phyloP scores from a whole-genome alignment of 2,113 vertebrate genomes.

The Tapirus terrestris region DNA sequence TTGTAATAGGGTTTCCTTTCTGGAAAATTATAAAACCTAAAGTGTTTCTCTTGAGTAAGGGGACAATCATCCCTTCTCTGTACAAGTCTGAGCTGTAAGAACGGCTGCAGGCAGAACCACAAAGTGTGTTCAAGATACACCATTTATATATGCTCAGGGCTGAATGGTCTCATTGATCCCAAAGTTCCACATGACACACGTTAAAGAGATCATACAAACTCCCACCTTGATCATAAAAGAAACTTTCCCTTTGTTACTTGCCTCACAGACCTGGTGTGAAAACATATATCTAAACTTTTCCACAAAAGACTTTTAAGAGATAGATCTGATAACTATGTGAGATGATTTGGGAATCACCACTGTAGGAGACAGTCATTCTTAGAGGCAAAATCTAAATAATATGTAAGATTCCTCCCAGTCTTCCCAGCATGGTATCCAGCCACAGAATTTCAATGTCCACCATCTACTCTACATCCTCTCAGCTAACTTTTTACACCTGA shows the following conservation, averaged over 20 bases:
- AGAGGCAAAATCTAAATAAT: constrained; percentile 1
- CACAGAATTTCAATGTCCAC: not conserved
- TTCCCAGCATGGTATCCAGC: not conserved
- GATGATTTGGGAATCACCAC: not conserved
- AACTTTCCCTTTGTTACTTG: not conserved
- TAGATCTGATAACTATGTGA: not conserved
- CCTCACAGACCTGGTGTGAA: not conserved
- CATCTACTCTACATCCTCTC: not conserved
- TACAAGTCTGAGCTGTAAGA: not conserved
- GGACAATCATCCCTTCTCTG: not conserved
- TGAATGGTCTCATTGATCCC: not conserved
- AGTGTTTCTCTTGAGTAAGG: not conserved
- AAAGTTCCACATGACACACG: not conserved
- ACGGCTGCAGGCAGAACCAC: not conserved
- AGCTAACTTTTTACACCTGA: not conserved
- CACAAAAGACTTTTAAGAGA: not conserved
- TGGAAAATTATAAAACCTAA: not conserved
- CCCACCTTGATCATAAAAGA: not conserved
- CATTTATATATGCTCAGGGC: not conserved
- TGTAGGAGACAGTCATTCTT: not conserved
- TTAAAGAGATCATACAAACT: not conserved
- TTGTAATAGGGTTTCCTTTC: not conserved
- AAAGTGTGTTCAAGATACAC: not conserved
- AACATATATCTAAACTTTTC: not conserved
- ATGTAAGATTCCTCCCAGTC: not conserved